Evolutionary conservation across 2,113 vertebrate genomes (phyloP).

Genomic region (Aramus guarauna): DNA sequence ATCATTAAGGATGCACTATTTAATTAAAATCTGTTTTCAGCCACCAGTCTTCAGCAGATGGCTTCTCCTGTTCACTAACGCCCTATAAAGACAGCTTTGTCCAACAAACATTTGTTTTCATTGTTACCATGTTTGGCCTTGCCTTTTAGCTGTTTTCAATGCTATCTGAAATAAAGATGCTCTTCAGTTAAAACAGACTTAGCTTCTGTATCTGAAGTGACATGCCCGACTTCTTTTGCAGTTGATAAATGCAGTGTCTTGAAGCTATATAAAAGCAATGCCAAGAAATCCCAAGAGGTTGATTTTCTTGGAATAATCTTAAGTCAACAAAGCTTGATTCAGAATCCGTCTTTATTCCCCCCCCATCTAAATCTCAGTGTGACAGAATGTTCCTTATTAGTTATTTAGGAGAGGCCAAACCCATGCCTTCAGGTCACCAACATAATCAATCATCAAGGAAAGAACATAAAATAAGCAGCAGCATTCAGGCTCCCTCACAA

Average conservation of each 20-base stretch:
- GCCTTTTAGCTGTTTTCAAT: conserved; percentile 12
- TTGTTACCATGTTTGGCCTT: neutral
- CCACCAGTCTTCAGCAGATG: neutral
- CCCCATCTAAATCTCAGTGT: conserved; percentile 52
- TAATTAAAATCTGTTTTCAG: conserved; percentile 12
- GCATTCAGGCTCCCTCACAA: neutral
- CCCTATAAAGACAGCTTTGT: neutral
- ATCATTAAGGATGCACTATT: neutral
- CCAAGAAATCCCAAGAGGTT: conserved; percentile 45
- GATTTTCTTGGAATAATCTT: conserved; percentile 51
- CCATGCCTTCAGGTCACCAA: conserved; percentile 44
- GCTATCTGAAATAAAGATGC: conserved; percentile 23
- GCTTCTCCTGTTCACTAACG: neutral
- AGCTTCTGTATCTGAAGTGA: conserved; percentile 15
- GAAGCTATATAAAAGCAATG: conserved; percentile 31
- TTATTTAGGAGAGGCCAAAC: conserved; percentile 40
- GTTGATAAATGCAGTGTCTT: conserved; percentile 48
- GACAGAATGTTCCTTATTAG: conserved; percentile 53
- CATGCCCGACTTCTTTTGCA: neutral
- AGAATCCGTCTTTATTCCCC: conserved; percentile 48
- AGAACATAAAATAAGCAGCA: neutral
- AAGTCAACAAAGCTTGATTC: conserved; percentile 45
- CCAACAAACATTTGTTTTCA: neutral
- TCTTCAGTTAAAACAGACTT: neutral
- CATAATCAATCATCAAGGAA: conserved; percentile 40